Base-by-base conservation (phyloP, 2,113 vertebrate species). In the Anarhynchus alexandrinus region DNA sequence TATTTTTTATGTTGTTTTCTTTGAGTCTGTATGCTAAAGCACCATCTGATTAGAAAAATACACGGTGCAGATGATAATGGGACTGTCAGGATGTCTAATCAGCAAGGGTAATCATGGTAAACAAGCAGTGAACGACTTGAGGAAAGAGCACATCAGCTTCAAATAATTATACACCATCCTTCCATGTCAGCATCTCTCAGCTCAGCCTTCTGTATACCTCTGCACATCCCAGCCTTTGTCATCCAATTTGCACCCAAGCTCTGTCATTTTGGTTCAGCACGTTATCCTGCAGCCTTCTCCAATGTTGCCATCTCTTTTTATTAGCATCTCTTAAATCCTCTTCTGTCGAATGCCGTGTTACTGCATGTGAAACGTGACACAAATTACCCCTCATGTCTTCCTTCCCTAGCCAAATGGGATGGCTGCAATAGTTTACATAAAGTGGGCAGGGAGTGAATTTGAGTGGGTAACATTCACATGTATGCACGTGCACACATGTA, bases 301-400 rank as follows among this genome's bases (percentile, higher is more conserved):
- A 6, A 0, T 11, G 74, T 29, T 84, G 70, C 95, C 74, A 55
- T 94, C 94, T 82, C 71, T 83, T 95, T 61, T 76, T 84, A 95
- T 95, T 96, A 96, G 74, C 64, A 30, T 96, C 91, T 90, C 45
- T 78, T 67, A 90, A 96, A 97, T 96, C 96, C 91, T 71, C 67
- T 88, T 70, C 8, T 12, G 18, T 49, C 5, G 2, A 62, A 51
- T 29, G 70, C 66, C 57, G 82, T n/a, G 3, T 45, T 82, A 5
- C 17, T 6, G 51, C 59, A 3, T 40, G 54, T 47, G 91, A 74
- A 95, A 95, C 36, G 51, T 95, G 95, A 67, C 79, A 52, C 29
- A 70, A 15, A 83, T 77, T 65, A 3, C 40, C 32, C 61, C 77
- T 55, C 26, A 0, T 25, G 40, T 59, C 57, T 59, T 55, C 64